Base-by-base conservation (phyloP, 2,113 vertebrate species). In the Pomatorhinus ruficollis region DNA sequence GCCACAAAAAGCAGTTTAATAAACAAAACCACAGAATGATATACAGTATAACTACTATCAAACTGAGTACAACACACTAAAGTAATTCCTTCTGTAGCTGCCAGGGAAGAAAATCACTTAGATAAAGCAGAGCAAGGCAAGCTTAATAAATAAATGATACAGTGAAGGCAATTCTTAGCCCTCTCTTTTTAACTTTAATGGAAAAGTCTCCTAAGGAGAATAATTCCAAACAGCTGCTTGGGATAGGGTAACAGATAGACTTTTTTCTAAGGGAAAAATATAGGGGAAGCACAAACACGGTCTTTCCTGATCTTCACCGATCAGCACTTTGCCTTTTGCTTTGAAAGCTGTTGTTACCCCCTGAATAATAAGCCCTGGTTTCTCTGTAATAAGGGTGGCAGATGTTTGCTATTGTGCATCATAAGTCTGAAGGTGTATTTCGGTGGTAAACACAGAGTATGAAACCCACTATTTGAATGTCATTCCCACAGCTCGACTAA, bases 401-500 rank as follows among this genome's bases (percentile, higher is more conserved):
- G 75, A 47, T 64, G 35, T 87, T 95, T 85, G 49, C 54, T 80
- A 74, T 59, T 0, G 0, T 35, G 27, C 52, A 25, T 86, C 11
- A 1, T n/a, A 70, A 85, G 17, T 83, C 75, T 83, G 68, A 83
- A 88, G 75, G 75, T 95, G 50, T 60, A 90, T 74, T 90, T 90
- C 6, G 5, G 57, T 75, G 82, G 52, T 71, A 93, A 94, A 92
- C 37, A 80, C 28, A 86, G 82, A 86, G 47, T 39, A 56, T 66
- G 65, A 90, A 90, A 93, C 72, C 83, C 27, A 71, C 30, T 63
- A 81, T 93, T 90, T 94, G 72, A 86, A 77, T 93, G 84, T 63
- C 68, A 64, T 88, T 95, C 72, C 76, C 83, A 78, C 52, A 74
- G 85, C 78, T 94, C 11, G 1, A 37, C 71, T 88, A 88, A 70